A percentile compares a stretch with the other conserved stretches of the same genome.
phyloP scores from a whole-genome alignment of 2,113 vertebrate species.

The Gavialis gangeticus region DNA sequence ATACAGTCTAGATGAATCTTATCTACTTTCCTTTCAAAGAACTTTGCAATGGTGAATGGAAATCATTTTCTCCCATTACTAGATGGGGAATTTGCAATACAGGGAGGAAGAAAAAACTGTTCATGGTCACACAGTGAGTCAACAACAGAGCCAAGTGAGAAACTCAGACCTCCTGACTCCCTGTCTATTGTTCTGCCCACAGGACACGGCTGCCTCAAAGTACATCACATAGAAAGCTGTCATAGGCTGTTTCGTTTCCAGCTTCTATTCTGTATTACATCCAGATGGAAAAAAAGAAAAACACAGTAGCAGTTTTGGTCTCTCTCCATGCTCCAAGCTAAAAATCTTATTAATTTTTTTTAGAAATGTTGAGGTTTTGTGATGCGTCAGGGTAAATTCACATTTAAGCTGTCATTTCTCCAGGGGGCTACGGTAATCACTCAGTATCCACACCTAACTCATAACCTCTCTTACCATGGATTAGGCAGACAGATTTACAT shows the following conservation, averaged over 20 bases:
- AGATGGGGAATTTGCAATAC: background rate
- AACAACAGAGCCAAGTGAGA: background rate
- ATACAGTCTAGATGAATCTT: too few species aligned
- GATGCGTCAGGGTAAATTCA: background rate
- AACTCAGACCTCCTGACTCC: background rate
- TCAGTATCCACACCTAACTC: background rate
- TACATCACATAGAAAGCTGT: background rate
- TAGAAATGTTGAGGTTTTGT: background rate
- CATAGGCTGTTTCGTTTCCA: background rate
- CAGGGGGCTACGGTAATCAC: background rate
- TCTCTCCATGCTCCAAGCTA: background rate
- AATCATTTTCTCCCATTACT: background rate
- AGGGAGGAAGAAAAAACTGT: too few species aligned
- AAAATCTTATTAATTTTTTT: background rate
- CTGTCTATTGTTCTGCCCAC: background rate
- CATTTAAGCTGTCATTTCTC: background rate
- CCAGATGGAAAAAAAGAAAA: background rate
- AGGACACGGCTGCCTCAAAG: background rate
- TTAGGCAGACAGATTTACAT: background rate
- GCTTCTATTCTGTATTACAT: background rate
- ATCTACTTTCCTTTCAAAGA: background rate
- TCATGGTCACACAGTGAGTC: background rate
- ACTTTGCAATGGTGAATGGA: background rate
- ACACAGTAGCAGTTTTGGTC: background rate
- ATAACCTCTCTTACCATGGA: background rate